Evolutionary conservation across 2,888 invertebrate species (phyloP).

Genomic region (Pycnomerus fuliginosus): DNA sequence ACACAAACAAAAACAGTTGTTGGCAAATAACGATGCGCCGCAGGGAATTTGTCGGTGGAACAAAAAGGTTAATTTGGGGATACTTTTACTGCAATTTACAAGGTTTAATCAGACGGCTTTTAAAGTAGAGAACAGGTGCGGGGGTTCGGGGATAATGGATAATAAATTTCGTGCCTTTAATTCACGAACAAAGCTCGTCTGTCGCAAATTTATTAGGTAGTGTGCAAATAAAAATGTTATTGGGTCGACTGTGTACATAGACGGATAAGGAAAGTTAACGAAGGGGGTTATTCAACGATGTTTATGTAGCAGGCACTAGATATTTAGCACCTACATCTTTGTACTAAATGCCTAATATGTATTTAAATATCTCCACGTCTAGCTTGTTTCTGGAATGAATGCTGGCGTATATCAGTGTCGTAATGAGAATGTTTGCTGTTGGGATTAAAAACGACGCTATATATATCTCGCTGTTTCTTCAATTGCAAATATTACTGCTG

Average conservation of each 20-base stretch:
- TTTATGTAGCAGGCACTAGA: conserved; percentile 16
- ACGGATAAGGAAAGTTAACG: not conserved
- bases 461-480: conserved; percentile 14
- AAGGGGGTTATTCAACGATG: not conserved
- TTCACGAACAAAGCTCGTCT: conserved; percentile 3
- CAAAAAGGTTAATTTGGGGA: too few relatives aligned
- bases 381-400: conserved; percentile 20
- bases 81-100: too few relatives aligned
- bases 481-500: conserved; percentile 12
- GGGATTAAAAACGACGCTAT: conserved; percentile 14
- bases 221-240: not conserved
- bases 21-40: too few relatives aligned
- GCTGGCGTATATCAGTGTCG: conserved; percentile 23
- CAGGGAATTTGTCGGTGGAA: too few relatives aligned
- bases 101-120: too few relatives aligned
- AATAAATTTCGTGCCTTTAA: too few relatives aligned
- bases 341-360: conserved; percentile 26
- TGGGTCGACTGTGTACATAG: not conserved
- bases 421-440: conserved; percentile 20
- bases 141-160: too few relatives aligned
- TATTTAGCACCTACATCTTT: conserved; percentile 27
- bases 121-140: too few relatives aligned
- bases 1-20: conserved; percentile 8
- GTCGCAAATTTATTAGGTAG: not conserved
- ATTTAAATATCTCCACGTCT: conserved; percentile 26